These are phyloP conservation scores for Psilopsiagon aurifrons DNA, from an alignment of 2,113 vertebrate species.

Conservation along the genomic window DNA sequence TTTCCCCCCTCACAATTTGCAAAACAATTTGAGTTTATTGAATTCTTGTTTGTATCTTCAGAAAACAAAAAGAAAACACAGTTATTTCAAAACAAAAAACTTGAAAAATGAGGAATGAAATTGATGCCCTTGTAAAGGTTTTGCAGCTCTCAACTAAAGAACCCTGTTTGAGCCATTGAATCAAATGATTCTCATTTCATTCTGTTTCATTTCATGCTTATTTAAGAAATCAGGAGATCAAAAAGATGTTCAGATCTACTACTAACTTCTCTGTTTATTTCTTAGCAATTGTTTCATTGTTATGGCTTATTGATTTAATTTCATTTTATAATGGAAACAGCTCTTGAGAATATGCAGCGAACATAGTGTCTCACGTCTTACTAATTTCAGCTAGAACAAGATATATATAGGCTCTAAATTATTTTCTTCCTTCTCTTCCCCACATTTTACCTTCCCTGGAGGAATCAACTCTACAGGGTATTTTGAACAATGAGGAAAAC, in stretches of 20 bases:
- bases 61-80: background rate
- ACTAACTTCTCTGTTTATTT: constrained; percentile 25
- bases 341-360: background rate
- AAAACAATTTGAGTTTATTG: background rate
- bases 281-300: background rate
- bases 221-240: background rate
- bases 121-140: background rate
- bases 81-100: background rate
- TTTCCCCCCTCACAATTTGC: background rate
- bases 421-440: background rate
- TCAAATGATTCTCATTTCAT: background rate
- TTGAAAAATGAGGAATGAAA: background rate
- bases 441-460: background rate
- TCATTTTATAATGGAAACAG: background rate
- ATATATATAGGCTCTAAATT: background rate
- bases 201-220: background rate
- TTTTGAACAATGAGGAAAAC: constrained; percentile 8
- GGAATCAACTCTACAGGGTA: background rate
- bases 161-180: background rate
- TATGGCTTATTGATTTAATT: constrained; percentile 19
- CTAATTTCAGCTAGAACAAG: constrained; percentile 25
- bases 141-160: background rate
- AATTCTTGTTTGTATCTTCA: background rate
- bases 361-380: constrained; percentile 14
- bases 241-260: background rate